Percentiles rank a stretch among this genome's conserved stretches.
Evolutionary conservation across 2,113 vertebrate species (phyloP).

Genomic region (Butorides virescens): DNA sequence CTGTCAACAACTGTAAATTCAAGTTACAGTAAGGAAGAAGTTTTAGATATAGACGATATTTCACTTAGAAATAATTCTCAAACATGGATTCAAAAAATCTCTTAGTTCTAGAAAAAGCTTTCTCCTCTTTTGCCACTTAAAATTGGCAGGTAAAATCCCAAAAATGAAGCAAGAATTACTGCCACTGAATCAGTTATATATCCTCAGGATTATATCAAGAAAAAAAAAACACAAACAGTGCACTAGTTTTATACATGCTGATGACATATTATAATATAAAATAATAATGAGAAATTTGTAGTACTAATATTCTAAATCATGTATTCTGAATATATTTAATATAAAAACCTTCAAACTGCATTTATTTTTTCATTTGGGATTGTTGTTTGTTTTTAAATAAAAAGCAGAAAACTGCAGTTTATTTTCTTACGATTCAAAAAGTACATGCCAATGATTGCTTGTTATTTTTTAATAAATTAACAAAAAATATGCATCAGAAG

Average conservation of each 20-base stretch:
- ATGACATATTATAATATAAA: neutral
- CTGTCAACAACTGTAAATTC: neutral
- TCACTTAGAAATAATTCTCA: neutral
- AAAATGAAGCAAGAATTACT: slow-evolving; percentile 37
- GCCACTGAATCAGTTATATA: slow-evolving; percentile 22
- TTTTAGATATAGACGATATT: neutral
- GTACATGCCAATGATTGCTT: neutral
- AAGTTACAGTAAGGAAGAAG: neutral
- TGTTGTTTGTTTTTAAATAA: neutral
- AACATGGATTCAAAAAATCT: neutral
- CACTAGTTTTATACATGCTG: neutral
- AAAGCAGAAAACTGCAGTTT: neutral
- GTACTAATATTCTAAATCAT: neutral
- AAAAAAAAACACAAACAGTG: slow-evolving; percentile 4
- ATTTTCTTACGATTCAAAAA: slow-evolving; percentile 10
- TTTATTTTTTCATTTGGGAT: neutral
- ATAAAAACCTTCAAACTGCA: neutral
- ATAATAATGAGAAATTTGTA: neutral
- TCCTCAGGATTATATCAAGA: neutral
- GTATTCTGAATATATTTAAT: neutral
- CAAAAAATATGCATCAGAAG: slow-evolving; percentile 31
- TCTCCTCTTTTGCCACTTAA: neutral
- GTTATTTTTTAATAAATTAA: slow-evolving; percentile 30
- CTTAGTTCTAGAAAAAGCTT: neutral
- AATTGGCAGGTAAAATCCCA: neutral